Percentiles rank a stretch among this genome's conserved stretches.
phyloP scores from a whole-genome alignment of 2,888 invertebrate genomes.

The Oligia latruncula region DNA sequence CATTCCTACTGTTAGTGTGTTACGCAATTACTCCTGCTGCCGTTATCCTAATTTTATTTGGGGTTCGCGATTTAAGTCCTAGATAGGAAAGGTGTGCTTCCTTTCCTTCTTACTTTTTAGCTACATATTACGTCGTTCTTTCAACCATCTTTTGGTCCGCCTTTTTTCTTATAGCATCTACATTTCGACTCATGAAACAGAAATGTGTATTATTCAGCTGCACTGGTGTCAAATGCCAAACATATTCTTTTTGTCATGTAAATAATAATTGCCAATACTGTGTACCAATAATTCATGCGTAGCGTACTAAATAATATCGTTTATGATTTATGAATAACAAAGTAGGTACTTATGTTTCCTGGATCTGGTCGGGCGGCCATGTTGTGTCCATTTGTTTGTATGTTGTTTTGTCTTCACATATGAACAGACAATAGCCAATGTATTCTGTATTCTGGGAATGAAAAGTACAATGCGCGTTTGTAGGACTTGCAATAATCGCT shows the following conservation, averaged over 20 bases:
- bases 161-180: neutral
- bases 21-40: neutral
- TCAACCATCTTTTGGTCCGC: neutral
- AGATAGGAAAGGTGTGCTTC: neutral
- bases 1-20: no score
- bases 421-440: conserved; percentile 44
- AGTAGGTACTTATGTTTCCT: conserved; percentile 13
- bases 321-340: conserved; percentile 29
- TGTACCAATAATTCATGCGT: conserved; percentile 3
- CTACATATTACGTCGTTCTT: neutral
- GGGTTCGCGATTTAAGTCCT: no score
- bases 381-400: conserved; percentile 31
- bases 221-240: neutral
- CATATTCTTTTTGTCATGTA: conserved; percentile 6
- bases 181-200: neutral
- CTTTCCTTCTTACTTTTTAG: neutral
- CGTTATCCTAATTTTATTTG: neutral
- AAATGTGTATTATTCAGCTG: conserved; percentile 1
- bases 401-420: conserved; percentile 40
- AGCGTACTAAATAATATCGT: conserved; percentile 31
- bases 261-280: neutral
- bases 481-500: conserved; percentile 6
- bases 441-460: conserved; percentile 51
- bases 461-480: conserved; percentile 35
- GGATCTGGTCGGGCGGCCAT: conserved; percentile 9